Evolutionary conservation across 1,140 invertebrate species (phyloP).

Genomic region (Colletes gigas): DNA sequence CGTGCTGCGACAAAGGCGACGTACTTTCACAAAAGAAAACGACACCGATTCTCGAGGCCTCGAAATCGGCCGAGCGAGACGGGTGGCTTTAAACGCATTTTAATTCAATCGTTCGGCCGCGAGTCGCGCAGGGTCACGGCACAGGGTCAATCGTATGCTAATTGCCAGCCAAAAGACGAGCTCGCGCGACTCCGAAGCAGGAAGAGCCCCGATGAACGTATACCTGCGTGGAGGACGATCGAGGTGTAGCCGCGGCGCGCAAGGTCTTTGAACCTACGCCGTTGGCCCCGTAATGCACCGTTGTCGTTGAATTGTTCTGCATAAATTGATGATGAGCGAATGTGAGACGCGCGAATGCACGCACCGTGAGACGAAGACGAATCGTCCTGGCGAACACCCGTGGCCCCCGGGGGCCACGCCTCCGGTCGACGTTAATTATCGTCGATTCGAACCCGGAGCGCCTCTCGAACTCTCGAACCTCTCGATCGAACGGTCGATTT

Average conservation of each 20-base stretch:
- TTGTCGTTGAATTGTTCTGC: constrained; percentile 81
- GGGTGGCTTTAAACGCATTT: constrained; percentile 63
- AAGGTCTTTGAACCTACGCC: constrained; percentile 76
- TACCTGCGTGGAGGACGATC: constrained; percentile 62
- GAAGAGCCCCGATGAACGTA: constrained; percentile 48
- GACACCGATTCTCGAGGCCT: constrained; percentile 22
- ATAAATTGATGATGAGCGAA: constrained; percentile 80
- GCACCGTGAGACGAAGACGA: constrained; percentile 76
- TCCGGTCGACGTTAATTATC: constrained; percentile 66
- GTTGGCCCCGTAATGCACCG: constrained; percentile 76
- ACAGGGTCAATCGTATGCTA: constrained; percentile 81
- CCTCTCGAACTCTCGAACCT: constrained; percentile 13
- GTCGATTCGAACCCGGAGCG: constrained; percentile 48
- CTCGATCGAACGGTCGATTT: constrained; percentile 32
- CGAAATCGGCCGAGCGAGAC: constrained; percentile 51
- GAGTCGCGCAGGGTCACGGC: constrained; percentile 65
- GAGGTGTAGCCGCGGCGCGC: constrained; percentile 62
- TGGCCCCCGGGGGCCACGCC: constrained; percentile 62
- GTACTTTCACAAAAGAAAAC: constrained; percentile 44
- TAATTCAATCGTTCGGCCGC: constrained; percentile 66
- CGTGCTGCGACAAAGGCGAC: constrained; percentile 24
- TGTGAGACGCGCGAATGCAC: constrained; percentile 65
- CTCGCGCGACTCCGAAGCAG: constrained; percentile 56
- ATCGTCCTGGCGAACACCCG: constrained; percentile 62
- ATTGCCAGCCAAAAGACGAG: constrained; percentile 79